Evolutionary conservation across 2,888 invertebrate species (phyloP).

Genomic region (Heliconius ismenius): DNA sequence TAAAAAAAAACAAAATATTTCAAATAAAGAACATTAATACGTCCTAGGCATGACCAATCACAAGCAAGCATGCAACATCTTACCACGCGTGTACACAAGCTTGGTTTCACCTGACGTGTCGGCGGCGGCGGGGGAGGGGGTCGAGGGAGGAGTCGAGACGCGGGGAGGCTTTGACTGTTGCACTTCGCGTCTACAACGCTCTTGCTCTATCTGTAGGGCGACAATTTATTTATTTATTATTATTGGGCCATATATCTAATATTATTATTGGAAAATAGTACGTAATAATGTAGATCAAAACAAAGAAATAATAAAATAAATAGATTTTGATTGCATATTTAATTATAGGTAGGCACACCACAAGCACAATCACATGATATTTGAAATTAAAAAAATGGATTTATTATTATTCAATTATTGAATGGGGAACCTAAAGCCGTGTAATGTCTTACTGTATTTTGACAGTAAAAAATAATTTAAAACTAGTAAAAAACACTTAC

Average conservation of each 20-base stretch:
- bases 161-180: slow-evolving; percentile 69
- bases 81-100: slow-evolving; percentile 75
- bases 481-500: slow-evolving; percentile 65
- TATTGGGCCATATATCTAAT: background rate
- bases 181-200: slow-evolving; percentile 73
- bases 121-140: slow-evolving; percentile 37
- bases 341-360: no score
- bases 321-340: background rate
- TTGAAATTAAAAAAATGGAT: no score
- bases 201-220: slow-evolving; percentile 63
- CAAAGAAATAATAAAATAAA: background rate
- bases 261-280: background rate
- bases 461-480: background rate
- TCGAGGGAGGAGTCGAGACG: slow-evolving; percentile 45
- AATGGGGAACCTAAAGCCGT: no score
- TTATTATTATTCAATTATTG: no score
- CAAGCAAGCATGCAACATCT: slow-evolving; percentile 70
- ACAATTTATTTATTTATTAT: background rate
- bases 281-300: background rate
- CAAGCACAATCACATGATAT: no score
- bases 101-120: slow-evolving; percentile 50
- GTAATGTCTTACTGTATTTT: no score
- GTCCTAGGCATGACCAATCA: background rate
- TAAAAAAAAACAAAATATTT: background rate
- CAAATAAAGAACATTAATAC: background rate